phyloP scores from a whole-genome alignment of 2,113 vertebrate genomes.

The Engraulis encrasicolus region DNA sequence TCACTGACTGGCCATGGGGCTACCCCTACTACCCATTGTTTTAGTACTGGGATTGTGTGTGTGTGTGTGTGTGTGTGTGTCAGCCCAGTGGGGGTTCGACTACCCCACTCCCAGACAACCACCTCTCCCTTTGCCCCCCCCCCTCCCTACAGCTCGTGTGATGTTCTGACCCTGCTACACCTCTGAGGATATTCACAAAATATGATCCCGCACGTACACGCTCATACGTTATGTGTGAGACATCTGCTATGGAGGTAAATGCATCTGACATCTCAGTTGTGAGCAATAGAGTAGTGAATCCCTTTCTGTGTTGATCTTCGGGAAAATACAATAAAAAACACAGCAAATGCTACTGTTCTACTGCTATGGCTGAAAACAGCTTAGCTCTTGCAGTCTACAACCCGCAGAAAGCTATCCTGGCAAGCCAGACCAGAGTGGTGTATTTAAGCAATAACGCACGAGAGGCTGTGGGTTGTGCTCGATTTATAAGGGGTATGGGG shows the following conservation, averaged over 20 bases:
- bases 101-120: conserved; percentile 47
- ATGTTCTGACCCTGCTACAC: not conserved
- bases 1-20: conserved; percentile 51
- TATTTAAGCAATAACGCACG: too few species aligned
- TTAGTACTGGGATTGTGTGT: too few species aligned
- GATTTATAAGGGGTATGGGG: too few species aligned
- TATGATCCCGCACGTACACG: too few species aligned
- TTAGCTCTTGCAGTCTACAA: too few species aligned
- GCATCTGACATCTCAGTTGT: not conserved
- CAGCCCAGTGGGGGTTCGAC: conserved; percentile 44
- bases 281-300: not conserved
- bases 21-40: too few species aligned
- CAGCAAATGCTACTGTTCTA: not conserved
- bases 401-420: too few species aligned
- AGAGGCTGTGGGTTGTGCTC: too few species aligned
- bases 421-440: too few species aligned
- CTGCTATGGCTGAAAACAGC: too few species aligned
- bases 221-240: not conserved
- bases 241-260: not conserved
- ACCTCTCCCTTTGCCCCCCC: conserved; percentile 41
- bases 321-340: not conserved
- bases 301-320: not conserved
- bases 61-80: too few species aligned
- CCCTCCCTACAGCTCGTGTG: not conserved
- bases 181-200: not conserved